Evolutionary conservation across 2,888 invertebrate genomes (phyloP).

Genomic region (Morpho helenor): DNA sequence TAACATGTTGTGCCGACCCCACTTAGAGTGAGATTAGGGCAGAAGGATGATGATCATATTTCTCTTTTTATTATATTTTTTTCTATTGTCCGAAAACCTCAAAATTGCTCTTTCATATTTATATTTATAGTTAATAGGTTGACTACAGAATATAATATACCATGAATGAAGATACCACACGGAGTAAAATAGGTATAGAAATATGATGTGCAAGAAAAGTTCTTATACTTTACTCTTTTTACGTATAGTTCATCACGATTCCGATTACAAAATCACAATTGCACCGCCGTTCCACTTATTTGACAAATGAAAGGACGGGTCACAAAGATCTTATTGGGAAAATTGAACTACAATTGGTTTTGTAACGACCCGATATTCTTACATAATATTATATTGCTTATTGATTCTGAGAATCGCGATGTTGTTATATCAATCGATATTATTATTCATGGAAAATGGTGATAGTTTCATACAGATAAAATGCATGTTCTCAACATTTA

Average conservation of each 20-base stretch:
- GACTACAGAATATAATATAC: no score
- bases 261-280: conserved; percentile 11
- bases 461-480: conserved; percentile 13
- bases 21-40: no score
- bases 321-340: conserved; percentile 40
- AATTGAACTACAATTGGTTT: conserved; percentile 41
- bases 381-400: conserved; percentile 45
- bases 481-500: conserved; percentile 12
- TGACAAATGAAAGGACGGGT: conserved; percentile 56
- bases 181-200: no score
- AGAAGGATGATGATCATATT: no score
- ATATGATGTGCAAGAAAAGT: no score
- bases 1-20: no score
- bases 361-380: conserved; percentile 32
- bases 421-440: conserved; percentile 24
- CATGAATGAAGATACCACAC: no score
- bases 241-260: conserved; percentile 1
- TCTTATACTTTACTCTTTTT: no score
- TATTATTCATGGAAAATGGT: conserved; percentile 19
- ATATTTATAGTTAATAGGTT: no score
- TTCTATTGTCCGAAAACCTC: no score
- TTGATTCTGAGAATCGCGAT: conserved; percentile 43
- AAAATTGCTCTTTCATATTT: no score
- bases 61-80: no score
- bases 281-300: conserved; percentile 31